These are phyloP conservation scores for Sphaerophoria rueppellii DNA, from an alignment of 2,888 invertebrate genomes.

Conservation along the genomic window DNA sequence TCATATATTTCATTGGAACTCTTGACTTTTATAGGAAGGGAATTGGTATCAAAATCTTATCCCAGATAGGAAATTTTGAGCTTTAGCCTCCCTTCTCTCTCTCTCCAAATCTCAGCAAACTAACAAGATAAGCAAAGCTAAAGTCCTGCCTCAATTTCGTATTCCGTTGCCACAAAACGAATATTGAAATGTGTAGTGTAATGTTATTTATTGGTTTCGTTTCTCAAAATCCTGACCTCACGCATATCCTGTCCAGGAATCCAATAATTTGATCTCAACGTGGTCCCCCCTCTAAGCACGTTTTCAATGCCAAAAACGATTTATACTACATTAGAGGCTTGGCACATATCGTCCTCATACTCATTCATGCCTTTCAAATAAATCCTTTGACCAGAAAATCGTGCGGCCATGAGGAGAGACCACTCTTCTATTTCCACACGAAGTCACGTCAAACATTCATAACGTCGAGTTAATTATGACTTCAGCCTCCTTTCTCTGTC, in stretches of 20 bases:
- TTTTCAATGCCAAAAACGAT: constrained; percentile 16
- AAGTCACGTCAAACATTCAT: constrained; percentile 29
- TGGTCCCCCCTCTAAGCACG: constrained; percentile 1
- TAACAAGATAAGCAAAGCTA: not conserved
- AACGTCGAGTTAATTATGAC: constrained; percentile 37
- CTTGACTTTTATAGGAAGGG: no score
- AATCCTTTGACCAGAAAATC: constrained; percentile 25
- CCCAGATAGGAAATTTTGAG: no score
- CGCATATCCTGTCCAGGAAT: not conserved
- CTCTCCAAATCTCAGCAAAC: no score
- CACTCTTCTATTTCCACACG: not conserved
- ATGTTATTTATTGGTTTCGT: constrained; percentile 3
- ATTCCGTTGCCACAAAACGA: not conserved
- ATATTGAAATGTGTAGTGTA: not conserved
- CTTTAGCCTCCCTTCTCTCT: no score
- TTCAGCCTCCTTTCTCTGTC: not conserved
- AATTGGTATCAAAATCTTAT: no score
- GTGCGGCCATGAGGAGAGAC: not conserved
- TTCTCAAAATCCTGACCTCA: constrained; percentile 21
- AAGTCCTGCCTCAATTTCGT: not conserved
- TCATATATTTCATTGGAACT: no score
- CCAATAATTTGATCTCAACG: not conserved
- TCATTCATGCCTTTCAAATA: constrained; percentile 26
- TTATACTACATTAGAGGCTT: not conserved
- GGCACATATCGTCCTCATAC: not conserved